Percentiles rank a stretch among this genome's conserved stretches.
Conservation (phyloP, 2,797 vertebrate species). For the Anguilla obscura region DNA sequence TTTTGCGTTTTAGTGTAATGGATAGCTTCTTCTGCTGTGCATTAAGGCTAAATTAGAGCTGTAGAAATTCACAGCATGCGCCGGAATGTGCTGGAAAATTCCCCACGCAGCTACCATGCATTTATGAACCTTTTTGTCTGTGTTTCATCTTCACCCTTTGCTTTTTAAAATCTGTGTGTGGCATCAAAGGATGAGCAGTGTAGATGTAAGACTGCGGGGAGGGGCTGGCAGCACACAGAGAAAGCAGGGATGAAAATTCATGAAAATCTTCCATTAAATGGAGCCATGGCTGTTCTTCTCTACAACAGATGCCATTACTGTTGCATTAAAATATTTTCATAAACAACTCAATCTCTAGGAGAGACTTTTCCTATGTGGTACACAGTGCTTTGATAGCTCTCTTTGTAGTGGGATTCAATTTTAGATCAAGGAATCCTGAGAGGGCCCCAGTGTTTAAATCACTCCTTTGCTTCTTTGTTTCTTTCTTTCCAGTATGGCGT, state of each 20-base stretch:
- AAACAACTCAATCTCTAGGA: constrained; percentile 69
- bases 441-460: constrained; percentile 48
- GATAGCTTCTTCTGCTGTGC: background rate
- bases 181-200: background rate
- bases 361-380: constrained; percentile 71
- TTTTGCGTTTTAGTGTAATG: background rate
- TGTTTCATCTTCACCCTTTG: background rate
- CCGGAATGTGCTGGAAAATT: background rate
- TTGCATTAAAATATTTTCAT: constrained; percentile 68
- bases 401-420: constrained; percentile 78
- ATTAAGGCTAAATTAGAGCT: background rate
- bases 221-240: background rate
- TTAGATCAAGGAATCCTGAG: constrained; percentile 68
- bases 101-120: background rate
- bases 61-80: background rate
- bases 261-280: constrained; percentile 49
- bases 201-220: background rate
- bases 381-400: constrained; percentile 71
- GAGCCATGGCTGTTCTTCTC: constrained; percentile 46
- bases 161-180: background rate
- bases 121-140: background rate
- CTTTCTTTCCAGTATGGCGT: background rate
- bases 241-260: constrained; percentile 28
- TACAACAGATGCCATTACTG: constrained; percentile 61
- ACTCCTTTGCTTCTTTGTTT: constrained; percentile 15